Base-by-base conservation (phyloP, 2,797 vertebrate species). In the Aeoliscus strigatus region DNA sequence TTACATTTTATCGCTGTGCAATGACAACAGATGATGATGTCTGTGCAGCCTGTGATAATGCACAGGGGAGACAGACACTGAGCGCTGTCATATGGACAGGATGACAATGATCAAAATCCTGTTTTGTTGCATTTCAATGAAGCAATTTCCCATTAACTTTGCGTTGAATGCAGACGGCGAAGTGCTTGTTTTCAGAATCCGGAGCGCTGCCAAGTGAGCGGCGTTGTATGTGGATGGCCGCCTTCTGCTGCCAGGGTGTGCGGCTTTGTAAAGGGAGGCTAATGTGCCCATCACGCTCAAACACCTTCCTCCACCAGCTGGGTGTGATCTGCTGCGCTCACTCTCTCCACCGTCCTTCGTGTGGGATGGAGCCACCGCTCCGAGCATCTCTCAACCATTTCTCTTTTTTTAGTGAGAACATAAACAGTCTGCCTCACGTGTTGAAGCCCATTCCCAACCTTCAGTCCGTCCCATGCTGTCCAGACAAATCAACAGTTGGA, bases 131-230 rank as follows among this genome's bases (percentile, higher is more conserved):
- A 64, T 66, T 72, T 68, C 63, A 49, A 66, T 55, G 70, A 65
- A 74, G 67, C 75, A 60, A 60, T 73, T 46, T 62, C 57, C 63
- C 73, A 82, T 83, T 83, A 80, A 79, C 75, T 84, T 74, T 75
- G 59, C 47, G 79, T 70, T 78, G 80, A 83, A 79, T 74, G 75
- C 63, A 57, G 30, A 75, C 35, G 66, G 70, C 39, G 39, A 40
- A 72, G 62, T 30, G 52, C 52, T 67, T 71, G 66, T 76, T 66
- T 81, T 75, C 77, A 81, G 70, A 77, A 77, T 66, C 72, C 60
- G 51, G 60, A 46, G 68, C 7, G 2, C 67, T 80, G 80, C 80
- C 80, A 81, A 79, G 67, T 51, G 63, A 77, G 75, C 66, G 63
- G 65, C 66, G 72, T 79, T 79, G 74, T 78, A 77, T 63, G 63